Conservation (phyloP, 53 echinoderm and acorn worm genomes). For the Echinometra lucunter region DNA sequence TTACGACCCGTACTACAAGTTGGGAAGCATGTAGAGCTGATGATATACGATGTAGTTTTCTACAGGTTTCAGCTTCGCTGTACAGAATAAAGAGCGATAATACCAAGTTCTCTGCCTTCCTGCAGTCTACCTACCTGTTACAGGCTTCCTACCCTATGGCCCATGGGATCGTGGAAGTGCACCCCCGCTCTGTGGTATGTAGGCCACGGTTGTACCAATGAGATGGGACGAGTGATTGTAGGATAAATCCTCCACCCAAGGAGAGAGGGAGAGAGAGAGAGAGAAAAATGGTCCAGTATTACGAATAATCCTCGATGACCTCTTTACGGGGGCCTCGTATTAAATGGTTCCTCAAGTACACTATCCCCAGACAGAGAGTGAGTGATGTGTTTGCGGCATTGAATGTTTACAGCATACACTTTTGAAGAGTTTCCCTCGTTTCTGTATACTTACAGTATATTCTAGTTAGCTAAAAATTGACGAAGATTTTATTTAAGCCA, state of each 20-base stretch:
- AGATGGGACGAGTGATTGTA: constrained; percentile 36
- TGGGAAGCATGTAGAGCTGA: background rate
- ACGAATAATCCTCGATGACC: constrained; percentile 50
- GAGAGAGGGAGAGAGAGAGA: no score
- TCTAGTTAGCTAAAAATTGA: background rate
- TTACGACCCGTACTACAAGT: background rate
- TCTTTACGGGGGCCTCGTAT: constrained; percentile 42
- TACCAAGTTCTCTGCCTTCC: background rate
- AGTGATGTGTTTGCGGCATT: constrained; percentile 9
- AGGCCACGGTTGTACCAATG: background rate
- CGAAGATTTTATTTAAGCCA: background rate
- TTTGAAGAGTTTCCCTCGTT: constrained; percentile 7
- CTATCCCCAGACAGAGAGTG: background rate
- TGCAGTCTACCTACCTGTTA: background rate
- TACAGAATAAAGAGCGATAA: background rate
- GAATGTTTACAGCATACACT: background rate
- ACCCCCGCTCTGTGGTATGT: constrained; percentile 42
- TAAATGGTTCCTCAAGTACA: constrained; percentile 28
- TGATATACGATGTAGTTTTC: constrained; percentile 11
- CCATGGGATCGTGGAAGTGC: background rate
- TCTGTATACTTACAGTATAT: background rate
- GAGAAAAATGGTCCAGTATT: constrained; percentile 48
- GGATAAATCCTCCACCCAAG: constrained; percentile 26
- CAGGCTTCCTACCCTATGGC: background rate
- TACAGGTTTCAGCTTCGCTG: background rate